phyloP scores from a whole-genome alignment of 2,797 vertebrate species.

The Lepidocolaptes lacrymiger region DNA sequence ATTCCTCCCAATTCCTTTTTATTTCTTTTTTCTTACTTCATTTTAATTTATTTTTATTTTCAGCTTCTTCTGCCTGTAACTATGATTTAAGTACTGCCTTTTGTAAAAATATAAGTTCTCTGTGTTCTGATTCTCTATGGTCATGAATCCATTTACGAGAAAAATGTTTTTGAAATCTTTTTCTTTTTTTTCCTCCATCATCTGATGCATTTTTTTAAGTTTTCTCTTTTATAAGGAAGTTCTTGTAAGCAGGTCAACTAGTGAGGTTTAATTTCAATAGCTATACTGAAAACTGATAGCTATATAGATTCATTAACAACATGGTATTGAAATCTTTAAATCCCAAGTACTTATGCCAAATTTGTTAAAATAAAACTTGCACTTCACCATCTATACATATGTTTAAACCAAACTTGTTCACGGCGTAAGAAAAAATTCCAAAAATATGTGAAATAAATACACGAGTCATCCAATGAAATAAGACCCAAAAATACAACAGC shows the following conservation, averaged over 20 bases:
- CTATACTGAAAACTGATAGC: neutral
- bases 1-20: neutral
- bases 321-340: neutral
- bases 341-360: neutral
- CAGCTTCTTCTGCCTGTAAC: neutral
- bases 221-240: neutral
- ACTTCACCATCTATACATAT: neutral
- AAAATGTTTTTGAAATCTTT: neutral
- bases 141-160: neutral
- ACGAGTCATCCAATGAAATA: neutral
- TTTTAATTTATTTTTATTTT: neutral
- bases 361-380: neutral
- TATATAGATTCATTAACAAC: neutral
- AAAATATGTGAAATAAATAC: neutral
- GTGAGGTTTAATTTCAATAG: neutral
- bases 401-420: neutral
- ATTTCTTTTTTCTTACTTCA: neutral
- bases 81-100: neutral
- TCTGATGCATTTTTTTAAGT: neutral
- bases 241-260: neutral
- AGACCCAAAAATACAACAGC: neutral
- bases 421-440: neutral
- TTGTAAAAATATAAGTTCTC: neutral
- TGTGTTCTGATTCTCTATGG: neutral
- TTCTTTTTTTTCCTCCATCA: neutral